phyloP scores from a whole-genome alignment of 2,888 invertebrate species.

The Poecilus cupreus region DNA sequence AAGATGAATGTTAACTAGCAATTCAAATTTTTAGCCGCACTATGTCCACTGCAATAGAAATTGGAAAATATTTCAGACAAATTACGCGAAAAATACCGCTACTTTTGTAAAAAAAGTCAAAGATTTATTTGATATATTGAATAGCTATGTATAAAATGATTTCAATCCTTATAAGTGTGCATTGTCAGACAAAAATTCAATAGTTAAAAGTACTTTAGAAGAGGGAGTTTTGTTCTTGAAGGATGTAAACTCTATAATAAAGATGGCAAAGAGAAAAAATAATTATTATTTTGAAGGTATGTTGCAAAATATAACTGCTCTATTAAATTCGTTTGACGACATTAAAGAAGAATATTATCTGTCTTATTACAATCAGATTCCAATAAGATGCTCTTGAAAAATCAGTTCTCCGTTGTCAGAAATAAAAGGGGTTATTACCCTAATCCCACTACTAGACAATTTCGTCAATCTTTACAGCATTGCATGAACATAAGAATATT shows the following conservation, averaged over 20 bases:
- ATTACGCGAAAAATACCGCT: neutral
- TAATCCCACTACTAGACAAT: neutral
- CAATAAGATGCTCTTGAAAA: neutral
- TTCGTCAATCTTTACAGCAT: neutral
- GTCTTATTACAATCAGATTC: neutral
- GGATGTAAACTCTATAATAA: neutral
- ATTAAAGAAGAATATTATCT: neutral
- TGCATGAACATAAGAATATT: neutral
- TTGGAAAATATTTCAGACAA: neutral
- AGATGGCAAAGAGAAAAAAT: neutral
- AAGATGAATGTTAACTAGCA: too few species aligned
- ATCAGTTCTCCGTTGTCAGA: neutral
- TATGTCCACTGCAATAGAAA: neutral
- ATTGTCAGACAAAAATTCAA: neutral
- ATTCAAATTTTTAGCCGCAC: neutral
- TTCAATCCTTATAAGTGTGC: neutral
- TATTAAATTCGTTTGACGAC: neutral
- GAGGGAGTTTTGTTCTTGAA: neutral
- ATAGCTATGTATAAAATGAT: neutral
- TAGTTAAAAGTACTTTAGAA: neutral
- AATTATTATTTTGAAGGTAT: neutral
- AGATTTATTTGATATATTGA: neutral
- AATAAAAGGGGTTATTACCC: neutral
- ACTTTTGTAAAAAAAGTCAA: conserved; percentile 1
- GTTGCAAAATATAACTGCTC: neutral